phyloP scores from a whole-genome alignment of 1,140 invertebrate species.

The fruit fly (Drosophila melanogaster) region Release_6_plus_ISO1_MT NT_033779.5:11982001-11982500 shows the following conservation, averaged over 20 bases:
- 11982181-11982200: constrained; percentile 82
- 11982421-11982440: constrained; percentile 39
- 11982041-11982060: constrained; percentile 86
- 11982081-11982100: constrained; percentile 85
- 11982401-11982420: constrained; percentile 29
- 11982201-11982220: constrained; percentile 66
- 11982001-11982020: constrained; percentile 87
- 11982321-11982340: constrained; percentile 1
- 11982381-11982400: neutral
- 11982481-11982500: constrained; percentile 31
- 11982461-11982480: constrained; percentile 58
- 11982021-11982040: constrained; percentile 86
- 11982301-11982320: constrained; percentile 86
- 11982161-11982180: constrained; percentile 49
- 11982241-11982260: constrained; percentile 40
- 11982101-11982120: constrained; percentile 86
- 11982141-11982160: constrained; percentile 48
- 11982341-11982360: constrained; percentile 21
- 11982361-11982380: neutral
- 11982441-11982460: constrained; percentile 44
- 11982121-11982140: constrained; percentile 83
- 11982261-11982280: constrained; percentile 86
- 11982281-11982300: constrained; percentile 86
- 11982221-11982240: constrained; percentile 32
- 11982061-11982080: constrained; percentile 87